These are phyloP conservation scores for Trachymyrmex septentrionalis DNA, from an alignment of 1,140 invertebrate genomes.

Conservation along the genomic window DNA sequence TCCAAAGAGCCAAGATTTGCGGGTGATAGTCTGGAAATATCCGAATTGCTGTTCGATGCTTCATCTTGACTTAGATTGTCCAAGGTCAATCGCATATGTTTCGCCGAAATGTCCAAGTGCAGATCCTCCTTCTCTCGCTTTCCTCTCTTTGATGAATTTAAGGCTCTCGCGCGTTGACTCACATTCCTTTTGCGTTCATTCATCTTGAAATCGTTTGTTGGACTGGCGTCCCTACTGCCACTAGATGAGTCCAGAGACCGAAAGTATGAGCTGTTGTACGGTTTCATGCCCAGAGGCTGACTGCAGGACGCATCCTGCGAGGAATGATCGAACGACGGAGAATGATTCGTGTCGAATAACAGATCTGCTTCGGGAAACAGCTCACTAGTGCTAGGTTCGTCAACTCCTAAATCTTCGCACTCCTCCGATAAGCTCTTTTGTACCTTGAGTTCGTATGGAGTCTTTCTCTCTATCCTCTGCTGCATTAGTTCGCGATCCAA, in stretches of 20 bases:
- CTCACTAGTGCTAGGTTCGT: slow-evolving; percentile 92
- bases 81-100: slow-evolving; percentile 79
- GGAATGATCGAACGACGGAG: slow-evolving; percentile 84
- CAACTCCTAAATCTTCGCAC: slow-evolving; percentile 92
- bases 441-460: slow-evolving; percentile 87
- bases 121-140: slow-evolving; percentile 78
- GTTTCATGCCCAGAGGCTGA: slow-evolving; percentile 81
- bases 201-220: slow-evolving; percentile 76
- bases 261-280: slow-evolving; percentile 79
- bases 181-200: slow-evolving; percentile 80
- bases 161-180: slow-evolving; percentile 76
- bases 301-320: slow-evolving; percentile 85
- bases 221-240: slow-evolving; percentile 83
- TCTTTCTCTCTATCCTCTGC: slow-evolving; percentile 84
- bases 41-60: slow-evolving; percentile 82
- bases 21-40: slow-evolving; percentile 81
- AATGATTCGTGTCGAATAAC: slow-evolving; percentile 88
- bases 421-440: slow-evolving; percentile 92
- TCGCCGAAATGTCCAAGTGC: slow-evolving; percentile 70
- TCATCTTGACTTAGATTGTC: slow-evolving; percentile 84
- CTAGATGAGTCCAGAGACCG: slow-evolving; percentile 83
- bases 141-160: slow-evolving; percentile 75
- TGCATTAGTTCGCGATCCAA: slow-evolving; percentile 80
- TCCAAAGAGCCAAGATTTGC: slow-evolving; percentile 72
- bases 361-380: slow-evolving; percentile 92